Evolutionary conservation across 2,888 invertebrate species (phyloP), one percentile per base, ranked within the genome.

Genomic region (Parascotia fuliginaria): DNA sequence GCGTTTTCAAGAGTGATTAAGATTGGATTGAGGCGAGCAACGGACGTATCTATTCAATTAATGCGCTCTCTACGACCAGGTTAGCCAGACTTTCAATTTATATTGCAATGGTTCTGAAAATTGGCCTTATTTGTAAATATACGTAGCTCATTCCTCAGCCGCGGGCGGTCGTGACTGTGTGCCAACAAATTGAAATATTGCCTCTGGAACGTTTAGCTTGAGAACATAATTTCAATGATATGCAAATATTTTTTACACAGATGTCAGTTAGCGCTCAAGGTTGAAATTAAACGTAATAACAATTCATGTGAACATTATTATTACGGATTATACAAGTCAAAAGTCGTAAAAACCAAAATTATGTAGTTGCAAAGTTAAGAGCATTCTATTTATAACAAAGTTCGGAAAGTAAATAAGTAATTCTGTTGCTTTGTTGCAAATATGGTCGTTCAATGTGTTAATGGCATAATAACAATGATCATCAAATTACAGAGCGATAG

Each of bases 21-120:
- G 89, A 82, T 79, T 65, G 76, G 81, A 87, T 87, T 88, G 90
- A 89, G 83, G 82, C 83, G 79, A 81, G 79, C 77, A 83, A 77
- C 83, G 79, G 81, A 85, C 86, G 87, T 89, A 89, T 89, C 89
- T 86, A 91, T 91, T 89, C 88, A 92, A 92, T 92, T 91, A 92
- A 88, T 84, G 70, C 77, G 72, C 74, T 74, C 79, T 77, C 83
- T 76, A 77, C 68, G 79, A 70, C 71, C 78, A 83, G 82, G 79
- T 81, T 78, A 70, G 77, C 72, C 72, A 75, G 77, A 75, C 67
- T 75, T 77, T 81, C 81, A 79, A 85, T 89, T 84, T 87, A 86
- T 84, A 86, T 81, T 81, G 85, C 84, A 75, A 72, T 70, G 85
- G 77, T 73, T 74, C 70, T 75, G 75, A 78, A 82, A 87, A 89